phyloP scores from a whole-genome alignment of 2,797 vertebrate species.

The Hoplostethus atlanticus region DNA sequence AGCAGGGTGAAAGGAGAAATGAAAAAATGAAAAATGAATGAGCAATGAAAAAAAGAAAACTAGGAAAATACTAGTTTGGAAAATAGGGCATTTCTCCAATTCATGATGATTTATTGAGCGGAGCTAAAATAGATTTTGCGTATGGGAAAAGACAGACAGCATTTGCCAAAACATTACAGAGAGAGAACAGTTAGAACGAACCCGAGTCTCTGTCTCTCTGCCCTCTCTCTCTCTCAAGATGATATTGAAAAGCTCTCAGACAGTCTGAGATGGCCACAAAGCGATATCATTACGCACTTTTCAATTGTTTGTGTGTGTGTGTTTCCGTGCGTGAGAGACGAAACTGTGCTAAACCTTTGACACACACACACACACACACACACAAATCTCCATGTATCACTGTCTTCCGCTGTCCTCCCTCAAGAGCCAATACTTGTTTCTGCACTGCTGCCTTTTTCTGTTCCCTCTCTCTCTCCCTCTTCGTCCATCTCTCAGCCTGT shows the following conservation, averaged over 20 bases:
- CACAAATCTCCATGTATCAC: not conserved
- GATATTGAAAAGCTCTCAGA: conserved; percentile 47
- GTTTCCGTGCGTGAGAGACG: not conserved
- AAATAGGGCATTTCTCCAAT: conserved; percentile 41
- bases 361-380: not conserved
- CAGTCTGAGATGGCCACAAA: conserved; percentile 19
- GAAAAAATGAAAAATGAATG: not conserved
- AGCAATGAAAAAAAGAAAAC: not conserved
- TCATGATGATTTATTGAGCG: conserved; percentile 62
- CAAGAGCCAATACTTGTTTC: conserved; percentile 8
- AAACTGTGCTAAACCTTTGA: not conserved
- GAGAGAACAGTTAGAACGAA: conserved; percentile 3
- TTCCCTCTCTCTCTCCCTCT: not conserved
- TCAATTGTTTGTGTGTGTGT: conserved; percentile 17
- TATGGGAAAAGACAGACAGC: conserved; percentile 44
- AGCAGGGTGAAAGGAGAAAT: conserved; percentile 22
- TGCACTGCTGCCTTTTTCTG: not conserved
- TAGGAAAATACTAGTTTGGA: conserved; percentile 30
- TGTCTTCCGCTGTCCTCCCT: not conserved
- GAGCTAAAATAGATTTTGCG: conserved; percentile 60
- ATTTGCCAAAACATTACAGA: conserved; percentile 43
- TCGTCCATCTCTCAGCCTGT: conserved; percentile 10
- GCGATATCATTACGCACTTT: conserved; percentile 48
- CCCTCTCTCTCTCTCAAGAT: conserved; percentile 19
- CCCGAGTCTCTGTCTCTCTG: not conserved